A percentile compares a stretch with the other conserved stretches of the same genome.
phyloP scores from a whole-genome alignment of 2,888 invertebrate genomes.

The Zaprionus lineosus region DNA sequence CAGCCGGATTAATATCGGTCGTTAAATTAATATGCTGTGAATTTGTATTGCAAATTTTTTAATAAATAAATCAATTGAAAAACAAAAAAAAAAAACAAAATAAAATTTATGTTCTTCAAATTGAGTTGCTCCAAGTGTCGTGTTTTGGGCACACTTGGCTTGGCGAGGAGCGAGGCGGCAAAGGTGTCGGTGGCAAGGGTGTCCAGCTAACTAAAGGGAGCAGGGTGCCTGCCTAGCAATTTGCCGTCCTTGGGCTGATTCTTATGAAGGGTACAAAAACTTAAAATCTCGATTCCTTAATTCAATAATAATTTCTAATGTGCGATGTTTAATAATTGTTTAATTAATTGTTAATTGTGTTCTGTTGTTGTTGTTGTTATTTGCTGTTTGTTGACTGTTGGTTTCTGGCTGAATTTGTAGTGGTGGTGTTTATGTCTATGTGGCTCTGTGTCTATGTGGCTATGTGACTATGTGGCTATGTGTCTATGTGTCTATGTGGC shows the following conservation, averaged over 20 bases:
- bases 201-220: slow-evolving; percentile 9
- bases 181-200: too few relatives aligned
- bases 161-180: too few relatives aligned
- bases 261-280: slow-evolving; percentile 72
- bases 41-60: slow-evolving; percentile 69
- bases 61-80: slow-evolving; percentile 65
- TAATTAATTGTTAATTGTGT: slow-evolving; percentile 4
- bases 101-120: slow-evolving; percentile 43
- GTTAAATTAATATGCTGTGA: slow-evolving; percentile 75
- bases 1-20: slow-evolving; percentile 75
- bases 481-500: too few relatives aligned
- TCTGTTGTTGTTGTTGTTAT: slow-evolving; percentile 27
- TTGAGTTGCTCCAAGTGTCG: too few relatives aligned
- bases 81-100: slow-evolving; percentile 53
- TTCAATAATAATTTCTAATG: neutral
- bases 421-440: too few relatives aligned
- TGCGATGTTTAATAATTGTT: neutral
- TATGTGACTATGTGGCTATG: too few relatives aligned
- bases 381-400: slow-evolving; percentile 13
- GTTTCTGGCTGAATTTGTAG: slow-evolving; percentile 11
- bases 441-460: too few relatives aligned
- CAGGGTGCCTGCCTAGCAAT: slow-evolving; percentile 37
- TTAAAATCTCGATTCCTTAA: slow-evolving; percentile 37
- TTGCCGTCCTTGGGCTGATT: slow-evolving; percentile 46
- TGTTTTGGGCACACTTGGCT: too few relatives aligned